A percentile compares a stretch with the other conserved stretches of the same genome.
phyloP scores from a whole-genome alignment of 2,113 vertebrate species.

The Zapornia atra region DNA sequence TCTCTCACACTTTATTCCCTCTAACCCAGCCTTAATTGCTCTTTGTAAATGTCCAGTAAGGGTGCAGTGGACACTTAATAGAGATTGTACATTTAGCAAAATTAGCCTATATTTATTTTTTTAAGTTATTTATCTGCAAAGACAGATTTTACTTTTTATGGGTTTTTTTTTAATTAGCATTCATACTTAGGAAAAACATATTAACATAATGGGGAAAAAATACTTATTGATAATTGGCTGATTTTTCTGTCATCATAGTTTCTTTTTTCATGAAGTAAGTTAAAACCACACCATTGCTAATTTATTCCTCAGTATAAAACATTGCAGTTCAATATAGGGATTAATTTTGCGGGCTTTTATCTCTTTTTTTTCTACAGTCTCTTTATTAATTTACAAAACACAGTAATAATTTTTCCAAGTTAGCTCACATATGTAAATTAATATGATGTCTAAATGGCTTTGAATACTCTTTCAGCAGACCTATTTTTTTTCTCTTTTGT shows the following conservation, averaged over 20 bases:
- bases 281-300: background rate
- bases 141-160: background rate
- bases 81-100: background rate
- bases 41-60: background rate
- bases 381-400: background rate
- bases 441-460: background rate
- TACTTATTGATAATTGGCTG: background rate
- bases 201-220: fast-evolving
- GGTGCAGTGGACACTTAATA: background rate
- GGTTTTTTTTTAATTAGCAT: background rate
- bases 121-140: background rate
- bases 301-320: background rate
- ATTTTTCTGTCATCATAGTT: background rate
- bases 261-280: background rate
- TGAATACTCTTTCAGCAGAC: background rate
- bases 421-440: background rate
- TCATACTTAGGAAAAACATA: background rate
- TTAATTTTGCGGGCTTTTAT: fast-evolving
- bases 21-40: background rate
- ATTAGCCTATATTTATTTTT: background rate
- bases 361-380: background rate
- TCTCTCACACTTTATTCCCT: background rate
- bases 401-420: no score
- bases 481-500: background rate
- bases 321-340: background rate